Evolutionary conservation across 2,113 vertebrate species (phyloP).

Genomic region (Xerus inauris): DNA sequence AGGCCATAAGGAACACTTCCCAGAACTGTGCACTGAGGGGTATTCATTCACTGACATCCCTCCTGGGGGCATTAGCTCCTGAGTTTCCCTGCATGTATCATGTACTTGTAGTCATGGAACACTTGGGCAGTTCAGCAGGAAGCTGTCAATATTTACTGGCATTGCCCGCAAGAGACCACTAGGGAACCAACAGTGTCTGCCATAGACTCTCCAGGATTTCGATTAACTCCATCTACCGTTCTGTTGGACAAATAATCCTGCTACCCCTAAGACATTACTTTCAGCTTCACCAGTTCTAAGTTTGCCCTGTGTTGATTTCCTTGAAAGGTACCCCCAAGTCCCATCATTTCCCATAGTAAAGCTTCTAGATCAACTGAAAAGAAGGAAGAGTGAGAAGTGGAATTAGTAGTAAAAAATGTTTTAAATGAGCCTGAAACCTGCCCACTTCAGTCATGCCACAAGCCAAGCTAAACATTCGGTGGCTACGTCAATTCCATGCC

Average conservation of each 20-base stretch:
- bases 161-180: neutral
- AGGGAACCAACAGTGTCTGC: neutral
- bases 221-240: neutral
- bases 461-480: neutral
- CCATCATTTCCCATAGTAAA: neutral
- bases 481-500: conserved; percentile 19
- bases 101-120: neutral
- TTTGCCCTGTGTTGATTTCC: neutral
- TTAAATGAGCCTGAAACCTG: neutral
- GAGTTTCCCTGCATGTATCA: neutral
- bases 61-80: neutral
- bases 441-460: neutral
- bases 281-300: neutral
- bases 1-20: neutral
- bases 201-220: neutral
- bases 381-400: neutral
- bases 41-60: neutral
- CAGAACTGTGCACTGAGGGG: neutral
- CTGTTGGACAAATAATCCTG: neutral
- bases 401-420: neutral
- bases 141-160: neutral
- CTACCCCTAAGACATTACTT: neutral
- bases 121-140: neutral
- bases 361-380: neutral
- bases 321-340: neutral